These are phyloP conservation scores for Falcaria lacertinaria DNA, from an alignment of 2,888 invertebrate genomes.

Conservation along the genomic window DNA sequence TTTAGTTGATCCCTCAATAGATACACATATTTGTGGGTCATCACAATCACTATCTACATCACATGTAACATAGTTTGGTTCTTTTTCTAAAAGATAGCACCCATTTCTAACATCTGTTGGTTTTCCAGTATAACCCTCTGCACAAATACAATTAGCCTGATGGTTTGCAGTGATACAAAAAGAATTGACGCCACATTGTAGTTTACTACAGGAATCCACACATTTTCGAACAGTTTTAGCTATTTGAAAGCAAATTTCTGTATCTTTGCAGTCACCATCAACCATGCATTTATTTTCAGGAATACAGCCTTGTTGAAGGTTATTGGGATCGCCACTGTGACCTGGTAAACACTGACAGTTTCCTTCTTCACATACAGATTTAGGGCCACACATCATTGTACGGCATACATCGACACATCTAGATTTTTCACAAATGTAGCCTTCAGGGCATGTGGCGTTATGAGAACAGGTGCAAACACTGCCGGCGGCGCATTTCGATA, in stretches of 20 bases:
- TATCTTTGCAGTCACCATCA: conserved; percentile 89
- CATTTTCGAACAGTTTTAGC: conserved; percentile 89
- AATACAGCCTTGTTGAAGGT: conserved; percentile 84
- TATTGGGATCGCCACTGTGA: conserved; percentile 86
- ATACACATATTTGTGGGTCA: conserved; percentile 84
- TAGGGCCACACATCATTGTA: conserved; percentile 87
- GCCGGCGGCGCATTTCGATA: conserved; percentile 85
- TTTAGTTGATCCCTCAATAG: conserved; percentile 80
- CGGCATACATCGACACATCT: conserved; percentile 89
- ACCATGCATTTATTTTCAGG: conserved; percentile 87
- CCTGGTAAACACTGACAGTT: conserved; percentile 90
- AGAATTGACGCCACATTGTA: conserved; percentile 95
- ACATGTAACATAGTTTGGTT: conserved; percentile 81
- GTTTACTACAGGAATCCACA: conserved; percentile 91
- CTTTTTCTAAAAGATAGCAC: conserved; percentile 85
- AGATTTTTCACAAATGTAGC: conserved; percentile 86
- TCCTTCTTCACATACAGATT: conserved; percentile 89
- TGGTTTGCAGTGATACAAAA: conserved; percentile 91
- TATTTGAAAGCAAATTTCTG: conserved; percentile 93
- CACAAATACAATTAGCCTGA: conserved; percentile 91
- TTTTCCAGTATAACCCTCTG: conserved; percentile 89
- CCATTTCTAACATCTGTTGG: conserved; percentile 89
- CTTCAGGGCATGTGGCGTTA: conserved; percentile 86
- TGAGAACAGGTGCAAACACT: conserved; percentile 84
- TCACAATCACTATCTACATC: conserved; percentile 85